Evolutionary conservation across 2,797 vertebrate genomes (phyloP), one percentile per base, ranked within the genome.

Genomic region (Nyctibius grandis): DNA sequence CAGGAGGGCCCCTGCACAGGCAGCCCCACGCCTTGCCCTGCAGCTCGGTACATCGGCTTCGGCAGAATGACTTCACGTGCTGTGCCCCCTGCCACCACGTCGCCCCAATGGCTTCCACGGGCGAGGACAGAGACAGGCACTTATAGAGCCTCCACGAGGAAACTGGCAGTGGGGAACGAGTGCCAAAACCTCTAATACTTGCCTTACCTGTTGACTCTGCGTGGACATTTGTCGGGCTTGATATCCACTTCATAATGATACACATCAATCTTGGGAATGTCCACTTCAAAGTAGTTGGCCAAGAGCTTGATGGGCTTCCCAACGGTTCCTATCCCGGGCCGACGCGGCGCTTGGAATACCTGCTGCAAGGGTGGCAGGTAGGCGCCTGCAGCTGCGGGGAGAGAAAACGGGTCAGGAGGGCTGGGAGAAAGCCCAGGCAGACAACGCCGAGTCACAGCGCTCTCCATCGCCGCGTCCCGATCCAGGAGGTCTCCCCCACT

Each of bases 181-280:
- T 48, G 75, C 90, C 94, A 85, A 94, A 94, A 57, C 95, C 95
- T 92, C 89, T 47, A 88, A 89, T 93, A 95, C 77, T 96, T 96
- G 96, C 97, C 98, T 98, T 99, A 99, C 99, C 99, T 99, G 98
- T 99, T 99, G 98, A 99, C 99, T 97, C 99, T 98, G 60, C 99
- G 99, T 22, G 99, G 99, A 96, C 99, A 99, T 98, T 99, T 99
- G 97, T 99, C 99, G 0, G 99, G 99, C 97, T 99, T 99, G 97
- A 99, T 99, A 98, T 99, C 99, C 98, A 99, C 99, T 97, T 99
- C 99, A 90, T 99, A 99, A 96, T 99, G 99, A 96, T 98, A 99
- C 84, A 99, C 99, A 67, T 99, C 99, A 91, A 99, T 99, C 98
- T 99, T 99, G 96, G 99, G 99, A 98, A 99, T 99, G 97, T 99